Evolutionary conservation across 2,888 invertebrate genomes (phyloP), one percentile per base, ranked within the genome.

Genomic region (Polymixis lichenea): DNA sequence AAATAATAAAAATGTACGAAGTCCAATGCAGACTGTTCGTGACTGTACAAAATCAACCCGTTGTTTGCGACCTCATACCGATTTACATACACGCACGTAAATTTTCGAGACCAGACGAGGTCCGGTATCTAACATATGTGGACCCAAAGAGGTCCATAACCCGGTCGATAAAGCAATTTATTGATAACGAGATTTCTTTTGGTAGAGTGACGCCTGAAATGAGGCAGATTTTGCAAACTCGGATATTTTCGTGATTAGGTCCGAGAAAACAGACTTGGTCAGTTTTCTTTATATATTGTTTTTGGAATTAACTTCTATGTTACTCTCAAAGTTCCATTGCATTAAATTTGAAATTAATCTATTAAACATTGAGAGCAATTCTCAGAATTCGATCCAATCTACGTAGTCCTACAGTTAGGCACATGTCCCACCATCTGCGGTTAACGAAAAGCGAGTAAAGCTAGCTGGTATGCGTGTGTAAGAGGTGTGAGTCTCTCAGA

Each of bases 31-130:
- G 7, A 65, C 75, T 73, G 55, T 51, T 69, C n/a, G 51, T 70
- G 72, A 71, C 15, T 74, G 78, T 89, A 87, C 84, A 68, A 80
- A 83, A 61, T 83, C 80, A 84, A 80, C 72, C 84, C 81, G 68
- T 77, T 72, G 61, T 72, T 60, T 80, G 67, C 62, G 75, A 81
- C 75, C 82, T 77, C 81, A 69, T 80, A 81, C 65, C 83, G 77
- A 88, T 89, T 89, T 88, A 87, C 88, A 88, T 88, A 85, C 78
- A 81, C 78, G 81, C 87, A 84, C 81, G 82, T 83, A 85, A 81
- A 86, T 85, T 82, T 62, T 55, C 51, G 69, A 75, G 58, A 77
- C 64, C 61, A 71, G 66, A 60, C 64, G 28, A 80, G 77, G 74
- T 81, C 74, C 83, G 32, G 51, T 75, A 83, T 71, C 80, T 22